Evolutionary conservation across 2,888 invertebrate species (phyloP), one percentile per base, ranked within the genome.

Genomic region (Trichopria drosophilae): DNA sequence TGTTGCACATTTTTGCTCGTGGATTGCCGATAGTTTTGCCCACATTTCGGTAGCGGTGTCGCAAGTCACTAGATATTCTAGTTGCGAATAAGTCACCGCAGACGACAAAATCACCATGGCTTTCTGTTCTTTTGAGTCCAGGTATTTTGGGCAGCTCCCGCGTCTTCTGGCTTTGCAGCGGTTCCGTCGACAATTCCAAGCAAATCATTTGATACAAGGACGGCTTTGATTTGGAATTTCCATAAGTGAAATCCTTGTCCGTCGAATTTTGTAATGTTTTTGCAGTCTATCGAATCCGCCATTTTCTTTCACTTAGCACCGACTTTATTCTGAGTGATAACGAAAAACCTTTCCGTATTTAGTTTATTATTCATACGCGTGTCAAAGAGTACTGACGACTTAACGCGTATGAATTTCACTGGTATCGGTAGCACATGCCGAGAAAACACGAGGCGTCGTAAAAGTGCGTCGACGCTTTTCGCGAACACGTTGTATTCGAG

Each of bases 281-380:
- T 40, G 1, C 12, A 6, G 3, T 52, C 32, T 15, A 42, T 4
- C 23, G 10, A 10, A 15, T 51, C 47, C 26, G 47, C 26, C 52
- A 47, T 52, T 10, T 47, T n/a, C n/a, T n/a, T n/a, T n/a, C n/a
- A n/a, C n/a, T n/a, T n/a, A n/a, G n/a, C n/a, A n/a, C n/a, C n/a
- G n/a, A n/a, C n/a, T n/a, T n/a, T n/a, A n/a, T n/a, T n/a, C n/a
- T n/a, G n/a, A n/a, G n/a, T n/a, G n/a, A n/a, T n/a, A n/a, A n/a
- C n/a, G n/a, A n/a, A n/a, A n/a, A n/a, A n/a, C n/a, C n/a, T n/a
- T n/a, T n/a, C n/a, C n/a, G n/a, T n/a, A n/a, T n/a, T n/a, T n/a
- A n/a, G n/a, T n/a, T n/a, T n/a, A n/a, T n/a, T n/a, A n/a, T n/a
- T n/a, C n/a, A n/a, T n/a, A n/a, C n/a, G n/a, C n/a, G n/a, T n/a